Conservation (phyloP, 2,113 vertebrate genomes). For the Bucco capensis region DNA sequence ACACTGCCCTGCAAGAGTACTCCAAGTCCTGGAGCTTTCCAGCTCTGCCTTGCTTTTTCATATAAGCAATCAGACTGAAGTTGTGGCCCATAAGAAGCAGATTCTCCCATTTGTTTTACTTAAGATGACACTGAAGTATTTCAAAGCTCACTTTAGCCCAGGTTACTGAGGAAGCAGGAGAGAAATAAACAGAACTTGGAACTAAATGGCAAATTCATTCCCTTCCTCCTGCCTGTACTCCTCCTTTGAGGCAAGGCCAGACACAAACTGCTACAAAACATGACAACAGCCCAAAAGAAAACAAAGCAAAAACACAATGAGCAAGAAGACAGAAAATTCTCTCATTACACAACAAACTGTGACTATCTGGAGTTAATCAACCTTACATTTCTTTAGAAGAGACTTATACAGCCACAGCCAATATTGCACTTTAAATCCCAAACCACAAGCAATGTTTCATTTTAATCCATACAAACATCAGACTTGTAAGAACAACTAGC, state of each 20-base stretch:
- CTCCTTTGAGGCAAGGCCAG: background rate
- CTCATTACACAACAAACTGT: background rate
- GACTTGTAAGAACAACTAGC: rapidly evolving
- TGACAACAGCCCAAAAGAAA: background rate
- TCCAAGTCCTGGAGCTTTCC: background rate
- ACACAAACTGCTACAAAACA: background rate
- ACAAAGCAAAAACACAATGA: background rate
- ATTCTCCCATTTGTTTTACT: background rate
- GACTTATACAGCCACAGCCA: too few relatives aligned
- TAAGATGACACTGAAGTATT: background rate
- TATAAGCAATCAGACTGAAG: background rate
- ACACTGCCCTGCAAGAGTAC: rapidly evolving
- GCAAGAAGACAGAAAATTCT: background rate
- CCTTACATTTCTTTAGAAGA: background rate
- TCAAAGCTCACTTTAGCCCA: background rate
- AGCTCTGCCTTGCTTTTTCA: background rate
- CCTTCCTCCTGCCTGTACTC: background rate
- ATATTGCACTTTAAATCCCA: too few relatives aligned
- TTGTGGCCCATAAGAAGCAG: background rate
- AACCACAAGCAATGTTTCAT: too few relatives aligned
- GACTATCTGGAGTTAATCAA: background rate
- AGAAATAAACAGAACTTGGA: background rate
- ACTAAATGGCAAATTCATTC: background rate
- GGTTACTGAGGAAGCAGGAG: background rate
- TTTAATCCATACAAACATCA: background rate